A percentile compares a stretch with the other conserved stretches of the same genome.
These are phyloP conservation scores for Tokudaia tokunoshimensis DNA, from an alignment of 2,797 vertebrate species.

Conservation along the genomic window DNA sequence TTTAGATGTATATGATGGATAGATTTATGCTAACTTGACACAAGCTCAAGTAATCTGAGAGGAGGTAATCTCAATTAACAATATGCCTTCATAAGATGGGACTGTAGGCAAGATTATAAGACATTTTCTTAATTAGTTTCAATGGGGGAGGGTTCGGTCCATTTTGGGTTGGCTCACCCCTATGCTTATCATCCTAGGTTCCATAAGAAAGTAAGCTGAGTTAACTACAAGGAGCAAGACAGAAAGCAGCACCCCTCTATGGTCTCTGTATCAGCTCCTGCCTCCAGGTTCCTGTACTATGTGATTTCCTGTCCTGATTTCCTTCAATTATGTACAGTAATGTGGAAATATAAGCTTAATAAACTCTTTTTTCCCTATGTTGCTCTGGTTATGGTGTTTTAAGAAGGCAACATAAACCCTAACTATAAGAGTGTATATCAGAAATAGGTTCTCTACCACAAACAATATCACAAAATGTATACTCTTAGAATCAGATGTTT, in stretches of 20 bases:
- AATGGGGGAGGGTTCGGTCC: too few relatives aligned
- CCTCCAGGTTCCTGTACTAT: neutral
- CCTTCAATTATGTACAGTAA: neutral
- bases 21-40: neutral
- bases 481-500: conserved; percentile 47
- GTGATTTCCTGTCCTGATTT: neutral
- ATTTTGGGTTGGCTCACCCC: neutral
- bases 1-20: neutral
- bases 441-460: conserved; percentile 53
- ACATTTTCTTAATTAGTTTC: neutral
- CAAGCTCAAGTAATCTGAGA: neutral
- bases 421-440: neutral
- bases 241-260: neutral
- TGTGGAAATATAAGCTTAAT: neutral
- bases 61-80: neutral
- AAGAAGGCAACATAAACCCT: neutral
- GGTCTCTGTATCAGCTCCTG: neutral
- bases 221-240: neutral
- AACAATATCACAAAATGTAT: conserved; percentile 44
- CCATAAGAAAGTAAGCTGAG: too few relatives aligned
- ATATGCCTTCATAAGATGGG: neutral
- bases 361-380: neutral
- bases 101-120: neutral
- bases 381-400: neutral
- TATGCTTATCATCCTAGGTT: neutral